phyloP scores from a whole-genome alignment of 1,140 invertebrate genomes.

The Lepidurus packardi region DNA sequence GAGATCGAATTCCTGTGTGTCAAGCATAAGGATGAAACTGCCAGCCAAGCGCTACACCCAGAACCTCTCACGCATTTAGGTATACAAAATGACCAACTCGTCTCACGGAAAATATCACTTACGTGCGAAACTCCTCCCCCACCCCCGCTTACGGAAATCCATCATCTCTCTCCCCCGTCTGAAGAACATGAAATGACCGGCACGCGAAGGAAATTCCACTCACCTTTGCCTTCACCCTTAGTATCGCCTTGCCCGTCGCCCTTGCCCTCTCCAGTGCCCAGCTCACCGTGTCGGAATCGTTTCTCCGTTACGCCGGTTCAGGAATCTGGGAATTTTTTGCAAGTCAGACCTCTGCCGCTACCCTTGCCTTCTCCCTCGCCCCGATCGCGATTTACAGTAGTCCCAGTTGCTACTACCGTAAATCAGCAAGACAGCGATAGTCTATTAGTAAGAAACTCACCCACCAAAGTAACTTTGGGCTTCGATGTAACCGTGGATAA shows the following conservation, averaged over 20 bases:
- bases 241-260: slow-evolving; percentile 43
- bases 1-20: slow-evolving; percentile 39
- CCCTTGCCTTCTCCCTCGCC: slow-evolving; percentile 33
- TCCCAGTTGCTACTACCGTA: slow-evolving; percentile 24
- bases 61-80: slow-evolving; percentile 32
- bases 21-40: slow-evolving; percentile 42
- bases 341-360: slow-evolving; percentile 50
- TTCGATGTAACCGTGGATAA: slow-evolving; percentile 30
- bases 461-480: slow-evolving; percentile 31
- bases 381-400: slow-evolving; percentile 30
- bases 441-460: slow-evolving; percentile 26
- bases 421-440: background rate
- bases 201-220: slow-evolving; percentile 36
- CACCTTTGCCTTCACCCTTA: slow-evolving; percentile 38
- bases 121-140: slow-evolving; percentile 48
- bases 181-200: background rate
- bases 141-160: slow-evolving; percentile 34
- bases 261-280: slow-evolving; percentile 54
- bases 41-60: slow-evolving; percentile 40
- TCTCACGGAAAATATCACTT: slow-evolving; percentile 56
- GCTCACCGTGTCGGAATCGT: slow-evolving; percentile 49
- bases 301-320: slow-evolving; percentile 48
- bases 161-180: background rate
- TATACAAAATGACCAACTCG: slow-evolving; percentile 29
- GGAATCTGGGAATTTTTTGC: slow-evolving; percentile 49